A percentile compares a stretch with the other conserved stretches of the same genome.
phyloP scores from a whole-genome alignment of 2,113 vertebrate species.

The Smithornis capensis region DNA sequence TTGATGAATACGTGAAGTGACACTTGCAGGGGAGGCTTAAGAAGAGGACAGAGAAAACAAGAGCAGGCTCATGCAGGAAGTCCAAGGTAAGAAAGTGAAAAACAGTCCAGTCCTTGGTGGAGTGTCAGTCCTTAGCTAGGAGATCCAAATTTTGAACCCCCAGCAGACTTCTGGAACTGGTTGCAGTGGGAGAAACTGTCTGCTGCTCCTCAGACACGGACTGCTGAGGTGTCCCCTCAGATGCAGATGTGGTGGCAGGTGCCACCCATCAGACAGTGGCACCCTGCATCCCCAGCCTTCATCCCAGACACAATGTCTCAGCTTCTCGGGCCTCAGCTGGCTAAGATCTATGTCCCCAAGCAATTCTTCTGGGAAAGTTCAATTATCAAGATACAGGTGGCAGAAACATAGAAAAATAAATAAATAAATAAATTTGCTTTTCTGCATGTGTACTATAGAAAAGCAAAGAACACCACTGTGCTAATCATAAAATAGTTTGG shows the following conservation, averaged over 20 bases:
- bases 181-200: neutral
- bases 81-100: neutral
- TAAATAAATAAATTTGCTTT: neutral
- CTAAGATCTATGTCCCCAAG: neutral
- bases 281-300: neutral
- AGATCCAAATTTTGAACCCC: neutral
- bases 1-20: neutral
- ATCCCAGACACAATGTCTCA: neutral
- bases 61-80: neutral
- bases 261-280: neutral
- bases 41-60: neutral
- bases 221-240: rapidly evolving
- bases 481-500: neutral
- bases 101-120: neutral
- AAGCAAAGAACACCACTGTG: neutral
- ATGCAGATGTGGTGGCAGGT: too few species aligned
- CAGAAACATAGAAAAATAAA: neutral
- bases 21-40: neutral
- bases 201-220: neutral
- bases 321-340: neutral
- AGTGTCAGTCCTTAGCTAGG: rapidly evolving
- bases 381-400: neutral
- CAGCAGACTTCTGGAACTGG: neutral
- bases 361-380: neutral
- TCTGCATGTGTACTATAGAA: neutral